Evolutionary conservation across 2,797 vertebrate species (phyloP).

Genomic region (Eurystomus glaucurus): DNA sequence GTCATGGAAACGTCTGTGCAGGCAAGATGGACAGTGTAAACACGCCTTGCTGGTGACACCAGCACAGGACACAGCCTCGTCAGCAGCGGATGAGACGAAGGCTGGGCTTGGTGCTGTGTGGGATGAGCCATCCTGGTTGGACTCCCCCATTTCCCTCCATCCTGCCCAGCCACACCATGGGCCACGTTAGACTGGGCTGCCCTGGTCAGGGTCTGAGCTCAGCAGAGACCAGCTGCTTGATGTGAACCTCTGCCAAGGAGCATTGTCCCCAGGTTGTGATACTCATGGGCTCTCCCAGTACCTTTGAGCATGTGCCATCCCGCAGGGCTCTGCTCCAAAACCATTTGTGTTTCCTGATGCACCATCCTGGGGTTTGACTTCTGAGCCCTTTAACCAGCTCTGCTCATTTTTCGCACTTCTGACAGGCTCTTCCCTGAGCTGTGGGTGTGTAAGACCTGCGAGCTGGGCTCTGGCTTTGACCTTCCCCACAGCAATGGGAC

Average conservation of each 20-base stretch:
- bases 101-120: rapidly evolving
- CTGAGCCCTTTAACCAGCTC: background rate
- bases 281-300: rapidly evolving
- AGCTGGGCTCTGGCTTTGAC: background rate
- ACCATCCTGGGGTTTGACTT: rapidly evolving
- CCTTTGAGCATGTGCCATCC: background rate
- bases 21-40: background rate
- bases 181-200: rapidly evolving
- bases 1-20: background rate
- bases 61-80: background rate
- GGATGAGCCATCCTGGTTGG: rapidly evolving
- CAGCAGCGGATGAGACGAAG: background rate
- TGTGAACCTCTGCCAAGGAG: background rate
- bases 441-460: background rate
- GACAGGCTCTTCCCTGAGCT: background rate
- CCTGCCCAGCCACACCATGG: background rate
- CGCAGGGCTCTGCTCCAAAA: background rate
- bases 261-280: rapidly evolving
- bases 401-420: background rate
- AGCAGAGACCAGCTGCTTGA: background rate
- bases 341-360: rapidly evolving
- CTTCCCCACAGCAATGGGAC: rapidly evolving
- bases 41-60: background rate
- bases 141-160: too few species aligned
- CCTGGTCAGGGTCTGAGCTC: background rate